phyloP scores from a whole-genome alignment of 2,113 vertebrate genomes.

The Delphinus delphis region DNA sequence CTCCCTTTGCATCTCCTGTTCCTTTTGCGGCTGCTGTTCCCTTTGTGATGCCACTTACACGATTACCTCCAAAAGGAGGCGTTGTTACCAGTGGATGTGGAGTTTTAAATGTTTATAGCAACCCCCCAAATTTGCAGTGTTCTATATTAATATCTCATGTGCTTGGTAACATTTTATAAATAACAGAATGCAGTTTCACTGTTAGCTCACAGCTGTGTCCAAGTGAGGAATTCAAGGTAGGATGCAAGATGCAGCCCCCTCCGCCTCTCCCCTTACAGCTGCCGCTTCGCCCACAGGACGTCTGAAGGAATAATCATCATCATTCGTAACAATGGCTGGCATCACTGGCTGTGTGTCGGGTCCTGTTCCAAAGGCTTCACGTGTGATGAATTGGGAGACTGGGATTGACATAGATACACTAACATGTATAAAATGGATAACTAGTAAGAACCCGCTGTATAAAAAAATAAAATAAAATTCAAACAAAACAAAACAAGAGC shows the following conservation, averaged over 20 bases:
- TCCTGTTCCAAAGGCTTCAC: neutral
- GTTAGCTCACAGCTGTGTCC: neutral
- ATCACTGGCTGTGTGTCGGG: neutral
- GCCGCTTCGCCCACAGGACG: fast-evolving
- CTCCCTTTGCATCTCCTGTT: too few relatives aligned
- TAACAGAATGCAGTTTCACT: neutral
- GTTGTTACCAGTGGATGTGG: fast-evolving
- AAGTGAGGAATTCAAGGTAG: neutral
- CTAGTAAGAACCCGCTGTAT: too few relatives aligned
- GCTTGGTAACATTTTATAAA: neutral
- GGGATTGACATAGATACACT: too few relatives aligned
- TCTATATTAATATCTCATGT: neutral
- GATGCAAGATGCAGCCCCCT: fast-evolving
- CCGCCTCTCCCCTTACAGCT: fast-evolving
- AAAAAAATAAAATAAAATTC: too few relatives aligned
- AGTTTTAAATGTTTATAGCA: neutral
- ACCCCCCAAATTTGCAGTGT: neutral
- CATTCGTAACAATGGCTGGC: neutral
- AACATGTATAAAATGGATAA: too few relatives aligned
- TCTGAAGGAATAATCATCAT: neutral
- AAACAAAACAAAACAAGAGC: neutral
- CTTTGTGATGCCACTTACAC: neutral
- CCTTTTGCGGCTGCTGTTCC: neutral
- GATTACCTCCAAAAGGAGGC: neutral
- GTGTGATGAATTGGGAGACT: too few relatives aligned